Evolutionary conservation across 2,888 invertebrate species (phyloP).

Genomic region (Nesidiocoris tenuis): DNA sequence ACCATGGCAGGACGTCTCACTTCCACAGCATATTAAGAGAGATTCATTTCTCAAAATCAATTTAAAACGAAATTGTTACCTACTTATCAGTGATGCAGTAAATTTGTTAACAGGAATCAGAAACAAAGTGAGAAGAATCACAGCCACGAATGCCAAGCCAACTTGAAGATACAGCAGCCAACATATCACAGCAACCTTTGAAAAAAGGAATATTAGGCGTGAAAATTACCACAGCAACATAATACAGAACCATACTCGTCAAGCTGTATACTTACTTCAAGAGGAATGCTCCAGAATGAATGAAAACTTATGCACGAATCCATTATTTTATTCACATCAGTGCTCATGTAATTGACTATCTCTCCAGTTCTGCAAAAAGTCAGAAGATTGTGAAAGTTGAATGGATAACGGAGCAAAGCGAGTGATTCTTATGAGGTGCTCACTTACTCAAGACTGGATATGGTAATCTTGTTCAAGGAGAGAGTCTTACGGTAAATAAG

Average conservation of each 20-base stretch:
- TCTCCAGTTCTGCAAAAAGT: conserved; percentile 69
- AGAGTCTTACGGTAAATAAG: conserved; percentile 75
- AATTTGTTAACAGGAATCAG: conserved; percentile 90
- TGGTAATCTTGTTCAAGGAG: conserved; percentile 55
- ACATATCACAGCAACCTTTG: conserved; percentile 74
- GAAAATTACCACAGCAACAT: no score
- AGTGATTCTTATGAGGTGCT: neutral
- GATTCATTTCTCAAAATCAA: no score
- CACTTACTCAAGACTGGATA: conserved; percentile 54
- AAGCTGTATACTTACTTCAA: conserved; percentile 70
- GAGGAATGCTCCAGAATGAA: conserved; percentile 93
- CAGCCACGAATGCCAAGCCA: conserved; percentile 87
- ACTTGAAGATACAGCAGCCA: conserved; percentile 84
- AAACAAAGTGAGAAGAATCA: conserved; percentile 78
- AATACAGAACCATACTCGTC: no score
- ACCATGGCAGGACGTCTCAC: no score
- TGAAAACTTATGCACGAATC: conserved; percentile 96
- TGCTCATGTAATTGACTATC: conserved; percentile 94
- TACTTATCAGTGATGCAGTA: conserved; percentile 85
- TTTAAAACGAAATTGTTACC: no score
- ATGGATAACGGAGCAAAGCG: no score
- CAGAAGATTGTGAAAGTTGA: no score
- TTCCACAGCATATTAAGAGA: no score
- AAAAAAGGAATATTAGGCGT: conserved; percentile 21
- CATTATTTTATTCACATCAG: conserved; percentile 91